These are phyloP conservation scores for Andrena marginata DNA, from an alignment of 2,888 invertebrate species.

Conservation along the genomic window DNA sequence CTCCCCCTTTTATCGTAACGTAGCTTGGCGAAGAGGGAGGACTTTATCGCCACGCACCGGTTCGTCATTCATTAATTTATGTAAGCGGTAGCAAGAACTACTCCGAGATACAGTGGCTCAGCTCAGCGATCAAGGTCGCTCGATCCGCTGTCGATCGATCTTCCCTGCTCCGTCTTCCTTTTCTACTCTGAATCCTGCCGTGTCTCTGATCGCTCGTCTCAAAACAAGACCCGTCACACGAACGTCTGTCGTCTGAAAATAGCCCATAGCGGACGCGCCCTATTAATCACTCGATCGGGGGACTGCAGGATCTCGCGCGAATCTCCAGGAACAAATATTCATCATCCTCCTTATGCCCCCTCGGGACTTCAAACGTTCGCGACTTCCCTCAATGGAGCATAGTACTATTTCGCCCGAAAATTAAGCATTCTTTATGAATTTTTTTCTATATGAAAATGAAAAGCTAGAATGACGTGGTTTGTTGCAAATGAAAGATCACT, in stretches of 20 bases:
- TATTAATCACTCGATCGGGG: constrained; percentile 36
- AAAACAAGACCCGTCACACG: constrained; percentile 29
- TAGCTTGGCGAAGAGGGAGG: not conserved
- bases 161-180: not conserved
- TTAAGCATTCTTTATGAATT: too few species aligned
- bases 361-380: not conserved
- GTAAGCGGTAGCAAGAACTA: constrained; percentile 1
- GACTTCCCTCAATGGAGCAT: too few species aligned
- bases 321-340: constrained; percentile 38
- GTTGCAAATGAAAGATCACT: too few species aligned
- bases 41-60: constrained; percentile 21
- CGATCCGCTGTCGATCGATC: constrained; percentile 25
- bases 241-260: constrained; percentile 16
- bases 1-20: not conserved
- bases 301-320: constrained; percentile 6
- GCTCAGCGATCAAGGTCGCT: constrained; percentile 30
- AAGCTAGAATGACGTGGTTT: too few species aligned
- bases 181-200: constrained; percentile 1
- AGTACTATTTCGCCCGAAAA: not conserved
- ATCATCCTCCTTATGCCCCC: not conserved
- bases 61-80: constrained; percentile 37
- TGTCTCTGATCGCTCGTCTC: constrained; percentile 22
- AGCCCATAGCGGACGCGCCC: constrained; percentile 14
- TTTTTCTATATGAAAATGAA: too few species aligned
- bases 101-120: not conserved